These are phyloP conservation scores for Pagetopsis macropterus DNA, from an alignment of 2,797 vertebrate species.

Conservation along the genomic window DNA sequence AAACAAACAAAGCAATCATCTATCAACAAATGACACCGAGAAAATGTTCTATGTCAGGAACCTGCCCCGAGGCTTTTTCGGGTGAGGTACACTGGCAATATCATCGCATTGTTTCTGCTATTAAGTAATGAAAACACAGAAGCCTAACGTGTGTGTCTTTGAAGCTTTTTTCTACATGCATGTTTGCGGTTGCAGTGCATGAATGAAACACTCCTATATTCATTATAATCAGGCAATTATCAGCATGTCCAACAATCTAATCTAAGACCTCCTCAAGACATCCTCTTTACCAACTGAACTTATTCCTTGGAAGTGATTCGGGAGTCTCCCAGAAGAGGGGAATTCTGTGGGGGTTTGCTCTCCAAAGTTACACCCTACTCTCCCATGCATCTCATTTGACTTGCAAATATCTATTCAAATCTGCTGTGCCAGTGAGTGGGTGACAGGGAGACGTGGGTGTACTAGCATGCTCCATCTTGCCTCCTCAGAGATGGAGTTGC, in stretches of 20 bases:
- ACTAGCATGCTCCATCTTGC: conserved; percentile 61
- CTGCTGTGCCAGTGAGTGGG: conserved; percentile 15
- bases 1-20: conserved; percentile 18
- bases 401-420: conserved; percentile 78
- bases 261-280: not conserved
- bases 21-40: not conserved
- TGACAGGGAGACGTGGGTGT: conserved; percentile 22
- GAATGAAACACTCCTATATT: not conserved
- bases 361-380: conserved; percentile 42
- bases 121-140: not conserved
- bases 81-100: not conserved
- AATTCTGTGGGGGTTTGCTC: conserved; percentile 55
- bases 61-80: not conserved
- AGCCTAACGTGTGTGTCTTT: not conserved
- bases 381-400: conserved; percentile 71
- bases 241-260: not conserved
- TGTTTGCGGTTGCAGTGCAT: not conserved
- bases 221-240: not conserved
- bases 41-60: conserved; percentile 9
- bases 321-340: conserved; percentile 53
- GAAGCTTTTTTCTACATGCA: not conserved
- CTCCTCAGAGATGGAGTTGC: not conserved
- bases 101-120: not conserved
- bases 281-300: not conserved
- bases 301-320: conserved; percentile 39